phyloP scores from a whole-genome alignment of 1,140 invertebrate species.

The Probaryconus sp. region DNA sequence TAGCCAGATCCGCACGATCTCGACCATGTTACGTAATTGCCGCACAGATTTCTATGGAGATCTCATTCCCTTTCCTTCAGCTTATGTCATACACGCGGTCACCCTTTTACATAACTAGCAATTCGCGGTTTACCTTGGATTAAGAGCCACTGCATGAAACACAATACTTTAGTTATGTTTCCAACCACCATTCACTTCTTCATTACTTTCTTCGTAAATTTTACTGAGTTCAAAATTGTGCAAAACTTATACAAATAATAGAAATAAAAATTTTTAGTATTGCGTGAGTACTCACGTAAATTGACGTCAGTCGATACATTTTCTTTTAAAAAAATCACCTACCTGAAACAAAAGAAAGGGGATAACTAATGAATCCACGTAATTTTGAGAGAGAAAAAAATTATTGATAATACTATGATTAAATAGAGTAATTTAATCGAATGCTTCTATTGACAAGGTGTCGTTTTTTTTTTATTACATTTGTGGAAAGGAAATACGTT shows the following conservation, averaged over 20 bases:
- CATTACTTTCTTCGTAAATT: neutral
- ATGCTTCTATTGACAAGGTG: too few relatives aligned
- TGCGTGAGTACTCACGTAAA: too few relatives aligned
- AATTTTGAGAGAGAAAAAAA: slow-evolving; percentile 24
- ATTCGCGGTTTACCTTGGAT: slow-evolving; percentile 57
- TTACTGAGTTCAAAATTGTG: too few relatives aligned
- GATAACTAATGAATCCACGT: too few relatives aligned
- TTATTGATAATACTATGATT: neutral
- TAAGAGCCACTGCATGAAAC: too few relatives aligned
- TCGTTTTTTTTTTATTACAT: slow-evolving; percentile 10
- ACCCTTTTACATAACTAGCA: slow-evolving; percentile 42
- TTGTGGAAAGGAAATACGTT: slow-evolving; percentile 5
- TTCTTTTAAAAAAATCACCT: neutral
- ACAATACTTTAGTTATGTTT: too few relatives aligned
- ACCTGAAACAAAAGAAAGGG: slow-evolving; percentile 55
- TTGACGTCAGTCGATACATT: too few relatives aligned
- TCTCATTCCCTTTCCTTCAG: slow-evolving; percentile 41
- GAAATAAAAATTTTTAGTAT: too few relatives aligned
- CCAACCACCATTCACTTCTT: too few relatives aligned
- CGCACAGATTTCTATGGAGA: slow-evolving; percentile 71
- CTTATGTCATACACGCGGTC: slow-evolving; percentile 51
- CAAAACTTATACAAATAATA: neutral
- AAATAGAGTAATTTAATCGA: too few relatives aligned
- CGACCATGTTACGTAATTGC: slow-evolving; percentile 71
- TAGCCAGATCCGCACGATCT: slow-evolving; percentile 69